Evolutionary conservation across 2,797 vertebrate genomes (phyloP).

Genomic region (Crax fasciolata): DNA sequence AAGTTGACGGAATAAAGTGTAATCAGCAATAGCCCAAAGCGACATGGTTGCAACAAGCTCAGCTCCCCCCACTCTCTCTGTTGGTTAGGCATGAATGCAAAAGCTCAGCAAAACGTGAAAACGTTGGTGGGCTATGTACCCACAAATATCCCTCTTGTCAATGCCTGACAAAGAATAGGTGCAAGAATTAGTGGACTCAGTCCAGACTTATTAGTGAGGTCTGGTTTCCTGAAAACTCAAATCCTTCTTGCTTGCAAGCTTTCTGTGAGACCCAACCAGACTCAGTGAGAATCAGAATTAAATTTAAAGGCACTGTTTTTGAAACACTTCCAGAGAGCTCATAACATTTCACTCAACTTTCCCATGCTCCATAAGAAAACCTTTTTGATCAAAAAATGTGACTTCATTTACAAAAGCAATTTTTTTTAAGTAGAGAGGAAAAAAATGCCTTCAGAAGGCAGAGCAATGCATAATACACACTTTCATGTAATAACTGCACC

Average conservation of each 20-base stretch:
- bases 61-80: neutral
- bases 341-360: neutral
- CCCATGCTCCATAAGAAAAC: neutral
- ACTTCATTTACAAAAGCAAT: neutral
- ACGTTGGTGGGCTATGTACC: neutral
- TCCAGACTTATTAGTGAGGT: neutral
- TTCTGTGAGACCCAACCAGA: neutral
- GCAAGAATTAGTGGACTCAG: neutral
- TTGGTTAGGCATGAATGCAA: neutral
- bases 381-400: neutral
- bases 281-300: neutral
- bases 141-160: neutral
- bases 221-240: neutral
- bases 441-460: neutral
- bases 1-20: neutral
- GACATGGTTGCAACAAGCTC: neutral
- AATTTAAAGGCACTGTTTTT: neutral
- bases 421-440: neutral
- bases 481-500: neutral
- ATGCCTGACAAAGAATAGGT: neutral
- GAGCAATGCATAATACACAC: neutral
- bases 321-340: neutral
- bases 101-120: neutral
- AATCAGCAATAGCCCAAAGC: rapidly evolving
- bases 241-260: neutral